A percentile compares a stretch with the other conserved stretches of the same genome.
phyloP scores from a whole-genome alignment of 1,140 invertebrate species.

The Watersipora subatra region DNA sequence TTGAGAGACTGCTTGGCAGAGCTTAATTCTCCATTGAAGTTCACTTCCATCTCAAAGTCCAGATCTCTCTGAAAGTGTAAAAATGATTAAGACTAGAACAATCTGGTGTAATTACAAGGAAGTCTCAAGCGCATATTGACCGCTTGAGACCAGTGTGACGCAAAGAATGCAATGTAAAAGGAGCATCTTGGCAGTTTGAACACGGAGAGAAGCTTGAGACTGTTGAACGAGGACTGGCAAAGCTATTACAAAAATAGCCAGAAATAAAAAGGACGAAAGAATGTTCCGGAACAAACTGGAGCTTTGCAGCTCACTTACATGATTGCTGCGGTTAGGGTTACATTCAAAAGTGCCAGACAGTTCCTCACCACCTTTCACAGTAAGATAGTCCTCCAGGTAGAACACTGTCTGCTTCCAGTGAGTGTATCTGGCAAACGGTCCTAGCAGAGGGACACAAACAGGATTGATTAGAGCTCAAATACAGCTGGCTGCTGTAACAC shows the following conservation, averaged over 20 bases:
- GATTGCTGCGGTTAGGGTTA: constrained; percentile 88
- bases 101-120: constrained; percentile 4
- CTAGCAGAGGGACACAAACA: too few relatives aligned
- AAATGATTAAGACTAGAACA: too few relatives aligned
- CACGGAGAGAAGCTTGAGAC: background rate
- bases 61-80: constrained; percentile 58
- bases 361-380: constrained; percentile 83
- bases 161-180: background rate
- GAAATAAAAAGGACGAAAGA: too few relatives aligned
- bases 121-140: background rate
- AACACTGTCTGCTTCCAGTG: constrained; percentile 99
- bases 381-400: constrained; percentile 90
- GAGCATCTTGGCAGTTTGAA: background rate
- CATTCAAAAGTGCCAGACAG: constrained; percentile 79
- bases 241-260: background rate
- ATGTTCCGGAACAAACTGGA: too few relatives aligned
- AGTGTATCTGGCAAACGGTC: constrained; percentile 89
- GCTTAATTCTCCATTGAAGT: constrained; percentile 88
- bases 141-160: background rate
- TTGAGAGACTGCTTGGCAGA: constrained; percentile 74
- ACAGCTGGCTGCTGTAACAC: too few relatives aligned
- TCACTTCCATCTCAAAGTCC: constrained; percentile 82
- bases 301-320: too few relatives aligned
- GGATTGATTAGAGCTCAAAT: too few relatives aligned
- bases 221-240: background rate